Evolutionary conservation across 2,797 vertebrate species (phyloP).

Genomic region (Botia kubotai): DNA sequence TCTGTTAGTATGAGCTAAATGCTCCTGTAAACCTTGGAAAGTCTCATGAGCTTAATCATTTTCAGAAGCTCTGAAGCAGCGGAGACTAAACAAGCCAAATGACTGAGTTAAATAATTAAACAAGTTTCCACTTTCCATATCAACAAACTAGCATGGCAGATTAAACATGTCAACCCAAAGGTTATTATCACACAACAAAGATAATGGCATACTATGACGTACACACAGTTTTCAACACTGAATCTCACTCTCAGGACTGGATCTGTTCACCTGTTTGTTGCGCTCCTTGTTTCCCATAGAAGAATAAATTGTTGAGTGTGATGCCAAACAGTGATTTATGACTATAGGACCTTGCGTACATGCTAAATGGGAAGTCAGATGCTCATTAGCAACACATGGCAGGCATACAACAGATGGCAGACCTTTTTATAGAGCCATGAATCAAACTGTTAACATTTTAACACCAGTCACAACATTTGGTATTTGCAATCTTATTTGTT

Average conservation of each 20-base stretch:
- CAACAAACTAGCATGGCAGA: not conserved
- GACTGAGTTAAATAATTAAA: not conserved
- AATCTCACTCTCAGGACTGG: not conserved
- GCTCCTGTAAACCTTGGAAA: not conserved
- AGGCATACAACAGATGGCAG: constrained; percentile 20
- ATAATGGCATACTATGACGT: not conserved
- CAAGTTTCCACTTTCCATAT: not conserved
- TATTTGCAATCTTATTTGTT: constrained; percentile 19
- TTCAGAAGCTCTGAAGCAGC: not conserved
- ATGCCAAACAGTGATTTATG: not conserved
- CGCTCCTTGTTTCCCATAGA: not conserved
- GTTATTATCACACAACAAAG: not conserved
- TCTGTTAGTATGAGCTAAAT: not conserved
- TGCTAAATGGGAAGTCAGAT: constrained; percentile 13
- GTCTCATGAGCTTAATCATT: not conserved
- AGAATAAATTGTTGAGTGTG: not conserved
- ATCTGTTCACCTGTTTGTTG: not conserved
- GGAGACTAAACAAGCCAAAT: not conserved
- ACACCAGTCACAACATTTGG: not conserved
- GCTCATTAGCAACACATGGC: not conserved
- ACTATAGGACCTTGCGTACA: not conserved
- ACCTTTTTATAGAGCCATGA: constrained; percentile 7
- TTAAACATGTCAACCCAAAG: not conserved
- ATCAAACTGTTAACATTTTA: constrained; percentile 35
- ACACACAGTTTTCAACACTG: not conserved